These are phyloP conservation scores for Aethes cnicana DNA, from an alignment of 2,888 invertebrate genomes.

Conservation along the genomic window DNA sequence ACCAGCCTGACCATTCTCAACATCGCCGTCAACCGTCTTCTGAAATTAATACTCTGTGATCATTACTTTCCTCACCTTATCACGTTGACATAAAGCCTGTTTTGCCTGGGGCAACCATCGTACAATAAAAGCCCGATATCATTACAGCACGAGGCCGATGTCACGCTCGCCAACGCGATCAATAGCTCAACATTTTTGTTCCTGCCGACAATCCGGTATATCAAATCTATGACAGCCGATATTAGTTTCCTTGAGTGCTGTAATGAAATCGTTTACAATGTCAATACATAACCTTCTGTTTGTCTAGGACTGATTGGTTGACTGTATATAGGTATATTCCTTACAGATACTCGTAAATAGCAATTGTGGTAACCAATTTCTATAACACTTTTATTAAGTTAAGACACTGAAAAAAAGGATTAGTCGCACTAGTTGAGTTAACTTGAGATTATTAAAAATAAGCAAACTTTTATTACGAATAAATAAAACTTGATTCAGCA, in stretches of 20 bases:
- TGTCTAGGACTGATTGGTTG: slow-evolving; percentile 29
- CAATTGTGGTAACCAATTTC: slow-evolving; percentile 13
- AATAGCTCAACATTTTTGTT: slow-evolving; percentile 51
- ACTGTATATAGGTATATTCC: slow-evolving; percentile 25
- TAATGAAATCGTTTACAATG: slow-evolving; percentile 34
- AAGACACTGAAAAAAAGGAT: no score
- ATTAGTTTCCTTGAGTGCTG: slow-evolving; percentile 28
- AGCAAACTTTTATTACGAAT: no score
- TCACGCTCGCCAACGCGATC: slow-evolving; percentile 48
- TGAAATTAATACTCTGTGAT: slow-evolving; percentile 21
- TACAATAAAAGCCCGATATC: slow-evolving; percentile 40
- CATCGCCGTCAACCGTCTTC: slow-evolving; percentile 4
- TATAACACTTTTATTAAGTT: no score
- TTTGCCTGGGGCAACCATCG: background rate
- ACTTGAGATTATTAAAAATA: no score
- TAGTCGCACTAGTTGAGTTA: no score
- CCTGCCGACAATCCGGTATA: slow-evolving; percentile 41
- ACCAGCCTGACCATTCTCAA: slow-evolving; percentile 12
- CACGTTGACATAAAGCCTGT: slow-evolving; percentile 2
- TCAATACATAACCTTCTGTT: slow-evolving; percentile 27
- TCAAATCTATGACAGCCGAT: slow-evolving; percentile 28
- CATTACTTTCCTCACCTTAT: slow-evolving; percentile 21
- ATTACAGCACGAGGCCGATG: slow-evolving; percentile 46
- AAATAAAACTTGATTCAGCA: no score
- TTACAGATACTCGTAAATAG: slow-evolving; percentile 16